Conservation (phyloP, 2,888 invertebrate genomes). For the Tuta absoluta region DNA sequence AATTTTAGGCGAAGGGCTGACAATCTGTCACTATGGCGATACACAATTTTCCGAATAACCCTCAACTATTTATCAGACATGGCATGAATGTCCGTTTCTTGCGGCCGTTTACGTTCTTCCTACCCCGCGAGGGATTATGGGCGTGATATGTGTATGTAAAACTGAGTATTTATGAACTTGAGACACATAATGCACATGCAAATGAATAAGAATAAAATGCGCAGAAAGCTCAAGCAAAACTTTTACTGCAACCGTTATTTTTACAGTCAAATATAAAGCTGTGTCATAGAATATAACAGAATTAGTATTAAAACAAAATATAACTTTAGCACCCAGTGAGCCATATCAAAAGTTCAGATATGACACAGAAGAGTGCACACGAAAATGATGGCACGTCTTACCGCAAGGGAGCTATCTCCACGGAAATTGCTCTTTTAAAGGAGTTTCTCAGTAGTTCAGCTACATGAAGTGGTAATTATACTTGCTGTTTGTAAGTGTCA, state of each 20-base stretch:
- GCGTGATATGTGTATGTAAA: too few relatives aligned
- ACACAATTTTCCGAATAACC: too few relatives aligned
- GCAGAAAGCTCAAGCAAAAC: background rate
- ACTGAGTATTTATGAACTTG: too few relatives aligned
- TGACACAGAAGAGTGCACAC: background rate
- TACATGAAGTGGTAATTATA: slow-evolving; percentile 1
- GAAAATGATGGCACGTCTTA: slow-evolving; percentile 15
- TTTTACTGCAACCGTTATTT: background rate
- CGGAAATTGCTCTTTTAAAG: slow-evolving; percentile 10
- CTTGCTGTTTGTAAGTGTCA: background rate
- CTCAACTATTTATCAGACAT: too few relatives aligned
- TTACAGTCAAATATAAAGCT: background rate
- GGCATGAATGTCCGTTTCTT: too few relatives aligned
- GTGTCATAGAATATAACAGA: background rate
- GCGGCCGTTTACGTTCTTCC: too few relatives aligned
- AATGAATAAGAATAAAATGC: background rate
- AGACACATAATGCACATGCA: too few relatives aligned
- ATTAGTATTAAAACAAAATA: background rate
- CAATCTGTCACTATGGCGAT: too few relatives aligned
- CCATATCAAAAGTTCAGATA: slow-evolving; percentile 2
- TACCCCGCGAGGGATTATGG: too few relatives aligned
- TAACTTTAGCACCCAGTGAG: slow-evolving; percentile 11
- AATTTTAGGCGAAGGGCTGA: too few relatives aligned
- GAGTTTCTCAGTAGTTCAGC: slow-evolving; percentile 18
- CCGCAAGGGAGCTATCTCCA: slow-evolving; percentile 4